Percentiles rank a stretch among this genome's conserved stretches.
These are phyloP conservation scores for Acrocephalus scirpaceus DNA, from an alignment of 2,797 vertebrate species.

Conservation along the genomic window DNA sequence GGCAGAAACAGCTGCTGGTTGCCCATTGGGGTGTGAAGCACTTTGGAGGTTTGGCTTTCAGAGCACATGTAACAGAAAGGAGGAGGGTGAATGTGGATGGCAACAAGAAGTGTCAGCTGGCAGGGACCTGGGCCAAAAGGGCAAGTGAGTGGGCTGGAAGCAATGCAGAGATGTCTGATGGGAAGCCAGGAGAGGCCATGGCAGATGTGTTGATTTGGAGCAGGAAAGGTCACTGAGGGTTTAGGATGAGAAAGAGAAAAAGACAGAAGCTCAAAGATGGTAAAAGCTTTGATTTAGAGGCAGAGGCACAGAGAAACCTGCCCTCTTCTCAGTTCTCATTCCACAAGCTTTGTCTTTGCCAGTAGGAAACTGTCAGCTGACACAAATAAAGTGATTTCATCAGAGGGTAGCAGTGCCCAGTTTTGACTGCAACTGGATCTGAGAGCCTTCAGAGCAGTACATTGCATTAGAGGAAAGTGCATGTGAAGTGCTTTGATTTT, in stretches of 20 bases:
- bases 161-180: neutral
- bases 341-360: neutral
- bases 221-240: neutral
- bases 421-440: neutral
- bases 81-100: neutral
- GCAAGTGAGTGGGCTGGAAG: neutral
- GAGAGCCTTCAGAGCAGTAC: neutral
- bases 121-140: neutral
- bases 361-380: neutral
- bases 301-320: neutral
- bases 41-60: neutral
- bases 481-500: neutral
- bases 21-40: neutral
- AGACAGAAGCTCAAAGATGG: rapidly evolving
- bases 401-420: neutral
- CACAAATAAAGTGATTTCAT: neutral
- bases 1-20: neutral
- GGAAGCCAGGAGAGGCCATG: rapidly evolving
- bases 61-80: neutral
- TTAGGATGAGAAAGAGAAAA: neutral
- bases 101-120: neutral
- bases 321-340: neutral
- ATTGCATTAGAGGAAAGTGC: neutral
- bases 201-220: neutral
- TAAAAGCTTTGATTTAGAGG: neutral